Percentiles rank a stretch among this genome's conserved stretches.
Conservation (phyloP, 2,888 invertebrate species). For the Dolichopus griseipennis region DNA sequence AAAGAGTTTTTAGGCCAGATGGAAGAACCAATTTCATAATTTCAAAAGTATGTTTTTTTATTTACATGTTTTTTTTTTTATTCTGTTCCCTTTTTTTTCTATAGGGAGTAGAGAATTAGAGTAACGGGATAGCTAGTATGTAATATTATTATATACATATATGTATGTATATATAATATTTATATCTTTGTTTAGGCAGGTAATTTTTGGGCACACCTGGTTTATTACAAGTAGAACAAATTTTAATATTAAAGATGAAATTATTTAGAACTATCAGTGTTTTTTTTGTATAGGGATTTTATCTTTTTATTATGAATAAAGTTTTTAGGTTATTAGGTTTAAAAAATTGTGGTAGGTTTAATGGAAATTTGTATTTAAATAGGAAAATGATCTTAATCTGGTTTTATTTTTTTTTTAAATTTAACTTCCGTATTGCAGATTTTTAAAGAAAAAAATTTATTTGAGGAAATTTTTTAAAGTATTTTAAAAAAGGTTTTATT, state of each 20-base stretch:
- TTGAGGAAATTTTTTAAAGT: too few relatives aligned
- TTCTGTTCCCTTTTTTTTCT: neutral
- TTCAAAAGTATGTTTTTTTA: neutral
- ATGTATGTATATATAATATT: too few relatives aligned
- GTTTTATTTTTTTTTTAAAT: too few relatives aligned
- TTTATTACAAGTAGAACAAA: neutral
- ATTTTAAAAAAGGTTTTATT: too few relatives aligned
- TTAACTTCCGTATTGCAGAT: too few relatives aligned
- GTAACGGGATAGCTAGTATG: neutral
- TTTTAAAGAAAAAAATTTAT: too few relatives aligned
- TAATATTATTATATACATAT: neutral
- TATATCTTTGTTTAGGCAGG: neutral
- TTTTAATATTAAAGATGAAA: neutral
- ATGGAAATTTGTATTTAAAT: too few relatives aligned
- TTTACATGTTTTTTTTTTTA: neutral
- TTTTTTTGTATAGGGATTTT: too few relatives aligned
- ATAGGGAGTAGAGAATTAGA: neutral
- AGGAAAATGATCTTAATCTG: too few relatives aligned
- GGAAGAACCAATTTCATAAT: neutral
- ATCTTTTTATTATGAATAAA: too few relatives aligned
- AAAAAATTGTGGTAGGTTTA: too few relatives aligned
- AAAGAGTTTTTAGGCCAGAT: neutral
- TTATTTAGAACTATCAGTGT: neutral
- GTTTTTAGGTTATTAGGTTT: neutral
- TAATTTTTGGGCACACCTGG: neutral